Evolutionary conservation across 2,113 vertebrate genomes (phyloP).

Genomic region (Merops nubicus): DNA sequence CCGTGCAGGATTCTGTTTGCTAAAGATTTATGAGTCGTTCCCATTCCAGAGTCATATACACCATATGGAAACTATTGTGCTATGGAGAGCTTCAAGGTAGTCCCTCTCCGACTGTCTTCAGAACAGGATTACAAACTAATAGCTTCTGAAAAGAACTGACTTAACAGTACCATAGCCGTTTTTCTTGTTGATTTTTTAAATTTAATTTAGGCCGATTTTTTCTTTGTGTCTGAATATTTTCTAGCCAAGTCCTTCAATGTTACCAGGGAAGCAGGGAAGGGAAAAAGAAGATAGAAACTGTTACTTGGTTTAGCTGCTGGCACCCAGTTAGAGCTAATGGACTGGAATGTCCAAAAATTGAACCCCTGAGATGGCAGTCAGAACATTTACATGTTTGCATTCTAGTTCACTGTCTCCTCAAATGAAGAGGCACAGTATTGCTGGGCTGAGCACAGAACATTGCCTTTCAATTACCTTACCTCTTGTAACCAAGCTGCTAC

Average conservation of each 20-base stretch:
- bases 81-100: not conserved
- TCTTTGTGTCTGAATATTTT: not conserved
- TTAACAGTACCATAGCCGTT: not conserved
- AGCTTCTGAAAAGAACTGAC: not conserved
- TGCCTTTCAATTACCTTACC: not conserved
- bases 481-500: not conserved
- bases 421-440: not conserved
- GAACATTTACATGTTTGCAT: not conserved
- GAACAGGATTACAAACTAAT: not conserved
- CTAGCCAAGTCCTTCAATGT: not conserved
- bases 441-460: too few species aligned
- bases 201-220: not conserved
- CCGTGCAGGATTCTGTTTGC: slow-evolving; percentile 11
- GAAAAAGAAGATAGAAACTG: not conserved
- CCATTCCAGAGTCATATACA: not conserved
- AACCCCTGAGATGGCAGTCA: not conserved
- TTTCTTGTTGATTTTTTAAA: not conserved
- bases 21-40: slow-evolving; percentile 43
- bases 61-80: slow-evolving; percentile 36
- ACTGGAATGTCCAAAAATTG: not conserved
- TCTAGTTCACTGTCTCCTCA: not conserved
- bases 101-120: not conserved
- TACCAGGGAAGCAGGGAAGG: not conserved
- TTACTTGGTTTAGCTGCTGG: not conserved
- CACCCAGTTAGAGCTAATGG: not conserved